Evolutionary conservation across 1,140 invertebrate genomes (phyloP).

Genomic region (Drosophila ironensis): DNA sequence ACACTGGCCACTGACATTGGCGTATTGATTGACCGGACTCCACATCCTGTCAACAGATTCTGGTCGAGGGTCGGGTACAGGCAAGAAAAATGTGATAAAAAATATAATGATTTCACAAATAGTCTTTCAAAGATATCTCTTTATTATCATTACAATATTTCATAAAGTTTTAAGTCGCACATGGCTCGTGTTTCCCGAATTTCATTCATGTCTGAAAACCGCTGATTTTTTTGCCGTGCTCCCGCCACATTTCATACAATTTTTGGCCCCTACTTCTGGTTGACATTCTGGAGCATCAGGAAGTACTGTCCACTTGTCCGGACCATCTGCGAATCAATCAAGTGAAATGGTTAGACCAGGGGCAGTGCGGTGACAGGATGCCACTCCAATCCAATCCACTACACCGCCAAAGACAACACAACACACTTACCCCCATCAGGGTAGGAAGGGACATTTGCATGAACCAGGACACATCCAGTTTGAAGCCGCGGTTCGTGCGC

Average conservation of each 20-base stretch:
- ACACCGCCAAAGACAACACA: too few species aligned
- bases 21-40: slow-evolving; percentile 42
- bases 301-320: slow-evolving; percentile 72
- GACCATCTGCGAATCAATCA: slow-evolving; percentile 64
- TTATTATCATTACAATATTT: not conserved
- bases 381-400: too few species aligned
- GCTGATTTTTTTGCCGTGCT: not conserved
- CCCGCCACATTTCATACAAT: not conserved
- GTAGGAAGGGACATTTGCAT: slow-evolving; percentile 71
- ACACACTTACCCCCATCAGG: slow-evolving; percentile 61
- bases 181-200: too few species aligned
- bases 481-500: slow-evolving; percentile 57
- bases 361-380: not conserved
- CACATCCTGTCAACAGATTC: slow-evolving; percentile 22
- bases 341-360: slow-evolving; percentile 10
- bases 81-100: not conserved
- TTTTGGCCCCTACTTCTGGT: slow-evolving; percentile 47
- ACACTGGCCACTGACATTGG: not conserved
- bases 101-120: not conserved
- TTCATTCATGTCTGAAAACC: too few species aligned
- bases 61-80: not conserved
- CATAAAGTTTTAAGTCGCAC: not conserved
- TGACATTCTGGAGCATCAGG: slow-evolving; percentile 66
- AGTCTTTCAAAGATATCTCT: not conserved
- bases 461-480: slow-evolving; percentile 73